Percentiles rank a stretch among this genome's conserved stretches.
phyloP scores from a whole-genome alignment of 2,797 vertebrate species.

The Eurystomus glaucurus region DNA sequence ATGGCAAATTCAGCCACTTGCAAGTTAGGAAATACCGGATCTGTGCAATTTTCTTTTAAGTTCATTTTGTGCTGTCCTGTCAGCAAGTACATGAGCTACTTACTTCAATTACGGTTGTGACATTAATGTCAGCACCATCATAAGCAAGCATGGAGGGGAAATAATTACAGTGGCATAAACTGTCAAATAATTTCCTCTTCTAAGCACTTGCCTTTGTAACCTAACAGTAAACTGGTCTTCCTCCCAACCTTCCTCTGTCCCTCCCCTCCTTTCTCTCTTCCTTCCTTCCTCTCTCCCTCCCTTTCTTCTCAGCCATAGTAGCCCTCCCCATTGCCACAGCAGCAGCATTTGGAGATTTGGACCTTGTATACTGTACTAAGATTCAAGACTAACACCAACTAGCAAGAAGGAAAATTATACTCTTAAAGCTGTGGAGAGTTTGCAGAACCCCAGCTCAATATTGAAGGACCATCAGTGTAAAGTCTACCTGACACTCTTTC shows the following conservation, averaged over 20 bases:
- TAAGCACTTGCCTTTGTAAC: not conserved
- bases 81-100: not conserved
- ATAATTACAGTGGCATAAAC: not conserved
- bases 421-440: fast-evolving
- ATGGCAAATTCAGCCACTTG: not conserved
- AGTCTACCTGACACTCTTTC: not conserved
- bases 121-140: not conserved
- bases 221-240: not conserved
- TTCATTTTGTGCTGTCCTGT: not conserved
- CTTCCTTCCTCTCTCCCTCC: not conserved
- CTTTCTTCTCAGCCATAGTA: not conserved
- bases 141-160: not conserved
- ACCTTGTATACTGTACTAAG: not conserved
- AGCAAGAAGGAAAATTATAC: not conserved
- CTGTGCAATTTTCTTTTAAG: not conserved
- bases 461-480: not conserved
- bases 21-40: not conserved
- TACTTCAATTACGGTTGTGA: not conserved
- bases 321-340: not conserved
- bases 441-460: not conserved
- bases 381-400: not conserved
- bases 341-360: not conserved
- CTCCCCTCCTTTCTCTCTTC: not conserved
- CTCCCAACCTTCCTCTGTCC: not conserved
- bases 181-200: not conserved